Base-by-base conservation (phyloP, 2,797 vertebrate genomes). In the Momotus momota region DNA sequence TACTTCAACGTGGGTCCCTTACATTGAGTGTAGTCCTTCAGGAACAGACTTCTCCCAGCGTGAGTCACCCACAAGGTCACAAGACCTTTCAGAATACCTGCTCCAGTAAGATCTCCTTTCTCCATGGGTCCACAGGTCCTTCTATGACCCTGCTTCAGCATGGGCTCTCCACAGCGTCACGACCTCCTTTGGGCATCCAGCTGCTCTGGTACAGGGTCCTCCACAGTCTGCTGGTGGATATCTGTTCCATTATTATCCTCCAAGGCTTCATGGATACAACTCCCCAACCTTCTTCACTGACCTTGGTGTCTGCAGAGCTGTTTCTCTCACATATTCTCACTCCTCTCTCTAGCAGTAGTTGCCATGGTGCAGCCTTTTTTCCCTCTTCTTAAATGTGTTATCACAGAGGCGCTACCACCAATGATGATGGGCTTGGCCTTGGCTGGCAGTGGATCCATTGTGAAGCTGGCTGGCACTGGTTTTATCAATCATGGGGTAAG, bases 41-140 rank as follows among this genome's bases (percentile, higher is more conserved):
- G 23, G 18, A 26, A 8, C 17, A 5, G 7, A 3, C 18, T 16
- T 27, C 20, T 41, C 35, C 11, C 35, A 54, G 35, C 1, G 4
- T n/a, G 5, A 15, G 21, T 41, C 5, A 6, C 49, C 21, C 7
- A 3, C 1, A 1, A 16, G 11, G 11, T 52, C 35, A 52, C 26
- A 41, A 52, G 27, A 20, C 14, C 49, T 22, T 20, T 8, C 27
- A 41, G 67, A 1, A 51, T 29, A 29, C 26, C 33, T 51, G 19
- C 5, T 49, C 18, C 33, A 15, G 45, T 2, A 5, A 35, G 65
- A 11, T 16, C 45, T 48, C n/a, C 45, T 66, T 16, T 66, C 22
- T 25, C 9, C 6, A 10, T 51, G 23, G 9, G 33, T 60, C 43
- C 43, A 33, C 4, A 67, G 33, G 46, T 12, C 64, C 43, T 65